Evolutionary conservation across 2,888 invertebrate species (phyloP), one percentile per base, ranked within the genome.

Genomic region (Himalopsyche kuldschensis): DNA sequence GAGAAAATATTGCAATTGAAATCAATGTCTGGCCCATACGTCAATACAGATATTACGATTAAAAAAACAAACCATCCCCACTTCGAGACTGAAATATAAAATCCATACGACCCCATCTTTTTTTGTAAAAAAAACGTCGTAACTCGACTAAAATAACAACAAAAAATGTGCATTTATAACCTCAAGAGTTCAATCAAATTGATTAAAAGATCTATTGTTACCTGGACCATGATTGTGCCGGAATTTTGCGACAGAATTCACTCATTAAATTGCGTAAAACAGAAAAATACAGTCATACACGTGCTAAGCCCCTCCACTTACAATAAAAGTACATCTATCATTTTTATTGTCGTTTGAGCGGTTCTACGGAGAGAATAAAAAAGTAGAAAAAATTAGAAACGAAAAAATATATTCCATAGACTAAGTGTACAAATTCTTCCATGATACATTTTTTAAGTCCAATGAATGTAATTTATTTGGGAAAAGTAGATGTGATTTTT

Each of bases 161-260:
- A 69, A 69, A 69, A 69, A 69, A 69, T 11, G 24, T 10, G 24
- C 11, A 69, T 30, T 69, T 69, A 27, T 69, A 69, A 69, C 69
- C 69, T 69, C 69, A 69, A 69, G 69, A 69, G 69, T 15, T 30
- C 27, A 69, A 27, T 69, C 11, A 11, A 4, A 46, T 24, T 78
- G 31, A n/a, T 20, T 3, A 20, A 10, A n/a, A 17, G 10, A 8
- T 20, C 27, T n/a, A 48, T 47, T 20, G 11, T 84, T 80, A 84
- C 84, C 82, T 84, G 84, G 20, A 84, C 84, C 84, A 84, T 84
- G 47, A 77, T 78, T 78, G 55, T 15, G 76, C 17, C 24, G 17
- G 30, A 11, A 32, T 15, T 47, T 75, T 24, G 20, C 3, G 30
- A 77, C 82, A 81, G 41, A 31, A 31, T 79, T 32, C 35, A 78